Evolutionary conservation across 2,888 invertebrate genomes (phyloP).

Genomic region (Mythimna ferrago): DNA sequence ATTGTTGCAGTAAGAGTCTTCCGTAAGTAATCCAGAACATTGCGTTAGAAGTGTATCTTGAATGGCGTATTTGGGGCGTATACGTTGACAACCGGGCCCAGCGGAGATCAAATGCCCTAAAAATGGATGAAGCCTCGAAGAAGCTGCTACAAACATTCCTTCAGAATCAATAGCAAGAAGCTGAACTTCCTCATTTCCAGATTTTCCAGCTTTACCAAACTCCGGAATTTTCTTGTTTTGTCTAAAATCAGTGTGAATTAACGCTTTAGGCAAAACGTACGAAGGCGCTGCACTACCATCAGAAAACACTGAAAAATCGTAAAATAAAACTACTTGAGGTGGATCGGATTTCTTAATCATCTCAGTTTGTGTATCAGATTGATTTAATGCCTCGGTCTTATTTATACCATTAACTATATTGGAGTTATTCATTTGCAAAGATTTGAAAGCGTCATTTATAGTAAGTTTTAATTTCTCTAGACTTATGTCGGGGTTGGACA

Average conservation of each 20-base stretch:
- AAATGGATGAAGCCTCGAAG: slow-evolving; percentile 78
- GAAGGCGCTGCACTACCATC: slow-evolving; percentile 68
- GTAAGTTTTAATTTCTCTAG: slow-evolving; percentile 16
- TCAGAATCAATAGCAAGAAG: slow-evolving; percentile 77
- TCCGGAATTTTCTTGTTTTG: slow-evolving; percentile 26
- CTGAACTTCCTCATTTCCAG: slow-evolving; percentile 44
- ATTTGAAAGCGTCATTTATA: slow-evolving; percentile 24
- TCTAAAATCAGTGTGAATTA: slow-evolving; percentile 48
- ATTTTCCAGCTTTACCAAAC: slow-evolving; percentile 44
- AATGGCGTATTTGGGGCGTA: slow-evolving; percentile 77
- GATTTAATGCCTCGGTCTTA: slow-evolving; percentile 46
- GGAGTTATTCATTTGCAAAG: slow-evolving; percentile 14
- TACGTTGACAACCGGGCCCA: slow-evolving; percentile 70
- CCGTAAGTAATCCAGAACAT: slow-evolving; percentile 74
- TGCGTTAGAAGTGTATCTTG: slow-evolving; percentile 75
- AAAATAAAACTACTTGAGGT: slow-evolving; percentile 74
- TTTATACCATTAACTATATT: slow-evolving; percentile 9
- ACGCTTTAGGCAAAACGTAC: slow-evolving; percentile 63
- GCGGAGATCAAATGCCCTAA: slow-evolving; percentile 74
- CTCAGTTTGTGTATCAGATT: slow-evolving; percentile 54
- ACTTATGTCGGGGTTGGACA: slow-evolving; percentile 9
- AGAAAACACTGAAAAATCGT: slow-evolving; percentile 74
- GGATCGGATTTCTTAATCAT: slow-evolving; percentile 43
- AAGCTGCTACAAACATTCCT: slow-evolving; percentile 81
- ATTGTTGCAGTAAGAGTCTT: slow-evolving; percentile 80